Base-by-base conservation (phyloP, 2,797 vertebrate genomes). In the Hydrolagus colliei region DNA sequence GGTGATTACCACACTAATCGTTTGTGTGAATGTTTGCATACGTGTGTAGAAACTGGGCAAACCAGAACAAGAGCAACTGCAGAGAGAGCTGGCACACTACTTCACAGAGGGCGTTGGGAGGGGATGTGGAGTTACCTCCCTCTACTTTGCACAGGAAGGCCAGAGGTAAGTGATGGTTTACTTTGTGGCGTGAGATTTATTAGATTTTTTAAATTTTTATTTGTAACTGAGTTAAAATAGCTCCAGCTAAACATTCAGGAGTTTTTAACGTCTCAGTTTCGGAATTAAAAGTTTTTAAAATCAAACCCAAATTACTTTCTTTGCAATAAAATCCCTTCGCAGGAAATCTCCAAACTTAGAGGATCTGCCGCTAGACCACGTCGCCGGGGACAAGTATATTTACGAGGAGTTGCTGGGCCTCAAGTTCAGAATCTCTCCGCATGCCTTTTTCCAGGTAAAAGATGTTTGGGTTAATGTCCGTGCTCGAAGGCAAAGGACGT, bases 401-500 rank as follows among this genome's bases (percentile, higher is more conserved):
- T 93, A 95, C 0, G 98, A 99, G 90, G 96, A 98, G 80, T 92
- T 99, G 76, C 94, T 99, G n/a, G 97, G 96, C 8, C 90, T 99
- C 0, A 95, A 94, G 86, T 99, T 99, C 88, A 93, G 95, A 77
- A 97, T 99, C 88, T 99, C 98, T 75, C 97, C 98, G 75, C 96
- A 98, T 79, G 98, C 98, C 0, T 99, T 99, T 91, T 99, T 99
- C 90, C 98, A 99, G 93, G 98, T 98, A 91, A 87, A 16, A 35
- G 41, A 52, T 52, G 6, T 52, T 52, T 52, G 41, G 41, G 6
- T 52, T 52, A 3, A 52, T 52, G 2, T 52, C 6, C 6, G 41
- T 52, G 41, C 41, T 6, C 41, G 1, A 1, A 52, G 41, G 41
- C 41, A 52, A 52, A 52, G 41, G 41, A 52, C 6, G 41, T 52